Base-by-base conservation (phyloP, 1,140 invertebrate species). In the Ceratoteleas bidentatus region DNA sequence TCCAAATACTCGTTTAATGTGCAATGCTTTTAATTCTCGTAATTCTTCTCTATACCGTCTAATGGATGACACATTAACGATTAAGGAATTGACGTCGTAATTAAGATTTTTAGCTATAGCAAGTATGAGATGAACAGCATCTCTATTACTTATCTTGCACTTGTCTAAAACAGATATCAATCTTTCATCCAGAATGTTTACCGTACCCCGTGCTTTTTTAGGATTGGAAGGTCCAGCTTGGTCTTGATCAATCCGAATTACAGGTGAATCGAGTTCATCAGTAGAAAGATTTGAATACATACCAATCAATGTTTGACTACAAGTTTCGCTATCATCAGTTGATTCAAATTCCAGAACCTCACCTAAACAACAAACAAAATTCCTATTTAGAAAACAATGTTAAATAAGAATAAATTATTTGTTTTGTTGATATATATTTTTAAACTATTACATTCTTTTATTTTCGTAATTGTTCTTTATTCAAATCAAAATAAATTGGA, bases 21-120 rank as follows among this genome's bases (percentile, higher is more conserved):
- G 36, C 53, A 40, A 34, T 43, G 52, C 64, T 70, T 74, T 79
- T 49, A 24, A 64, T 66, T 79, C 40, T 36, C 75, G 70, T 47
- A 79, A 43, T 34, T 70, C 16, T 13, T 69, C 38, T 53, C 70
- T 57, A 47, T 32, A 50, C 11, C 52, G 62, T 10, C 52, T 68
- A 43, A 83, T 75, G 47, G 81, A 83, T 43, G 69, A 40, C 36
- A 58, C 54, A 38, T 83, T 79, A 14, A 83, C 14, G 13, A 83
- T 64, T 38, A 83, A 69, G 10, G 69, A 50, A 53, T 69, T 56
- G 11, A 75, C 50, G 36, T 83, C 64, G 38, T 53, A 52, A 45
- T 74, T 66, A n/a, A 79, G 45, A 16, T 60, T 61, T 34, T 40
- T 16, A 38, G 49, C 54, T 60, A 62, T 34, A 11, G 75, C 15